Percentiles rank a stretch among this genome's conserved stretches.
These are phyloP conservation scores for Pheosia tremula DNA, from an alignment of 2,888 invertebrate genomes.

Conservation along the genomic window DNA sequence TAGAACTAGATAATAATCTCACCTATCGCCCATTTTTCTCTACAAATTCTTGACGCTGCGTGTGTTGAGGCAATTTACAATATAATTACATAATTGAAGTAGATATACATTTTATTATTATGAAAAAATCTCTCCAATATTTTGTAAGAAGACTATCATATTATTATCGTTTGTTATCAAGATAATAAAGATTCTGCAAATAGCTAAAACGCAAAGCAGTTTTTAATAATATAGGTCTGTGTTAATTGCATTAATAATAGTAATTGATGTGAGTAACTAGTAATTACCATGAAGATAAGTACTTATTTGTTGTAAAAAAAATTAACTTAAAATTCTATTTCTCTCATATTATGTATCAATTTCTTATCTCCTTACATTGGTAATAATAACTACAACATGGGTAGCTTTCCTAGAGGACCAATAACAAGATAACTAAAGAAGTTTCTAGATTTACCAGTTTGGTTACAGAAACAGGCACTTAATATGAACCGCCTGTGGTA, in stretches of 20 bases:
- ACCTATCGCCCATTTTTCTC: not conserved
- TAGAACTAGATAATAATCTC: not conserved
- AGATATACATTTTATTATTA: not conserved
- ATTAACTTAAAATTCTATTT: too few species aligned
- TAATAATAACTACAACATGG: too few species aligned
- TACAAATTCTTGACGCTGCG: not conserved
- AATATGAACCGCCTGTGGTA: not conserved
- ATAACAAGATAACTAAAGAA: not conserved
- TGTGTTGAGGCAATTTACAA: not conserved
- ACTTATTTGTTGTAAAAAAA: too few species aligned
- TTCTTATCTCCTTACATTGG: too few species aligned
- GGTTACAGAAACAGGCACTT: not conserved
- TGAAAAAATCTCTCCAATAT: not conserved
- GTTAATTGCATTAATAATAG: too few species aligned
- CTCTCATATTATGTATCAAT: too few species aligned
- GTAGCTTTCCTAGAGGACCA: too few species aligned
- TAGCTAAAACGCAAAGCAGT: too few species aligned
- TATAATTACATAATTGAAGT: not conserved
- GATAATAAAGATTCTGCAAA: too few species aligned
- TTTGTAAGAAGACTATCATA: not conserved
- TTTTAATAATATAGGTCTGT: too few species aligned
- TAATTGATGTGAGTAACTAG: too few species aligned
- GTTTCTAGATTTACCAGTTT: conserved; percentile 7
- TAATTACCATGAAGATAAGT: too few species aligned
- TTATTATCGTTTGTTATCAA: not conserved